phyloP scores from a whole-genome alignment of 2,888 invertebrate genomes.

The Ellobium chinense region DNA sequence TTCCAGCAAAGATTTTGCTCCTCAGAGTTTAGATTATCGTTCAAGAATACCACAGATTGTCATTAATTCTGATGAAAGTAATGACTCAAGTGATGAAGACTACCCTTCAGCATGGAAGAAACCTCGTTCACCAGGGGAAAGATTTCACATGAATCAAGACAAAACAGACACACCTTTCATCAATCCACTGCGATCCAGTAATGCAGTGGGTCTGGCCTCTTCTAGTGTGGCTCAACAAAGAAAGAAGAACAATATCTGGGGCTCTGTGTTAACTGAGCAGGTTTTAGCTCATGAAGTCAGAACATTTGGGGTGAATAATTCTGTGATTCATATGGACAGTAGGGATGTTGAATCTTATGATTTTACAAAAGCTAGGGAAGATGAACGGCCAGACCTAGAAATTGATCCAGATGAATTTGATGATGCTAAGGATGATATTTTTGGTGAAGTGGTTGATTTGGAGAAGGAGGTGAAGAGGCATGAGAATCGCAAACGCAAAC shows the following conservation, averaged over 20 bases:
- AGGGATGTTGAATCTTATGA: conserved; percentile 69
- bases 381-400: conserved; percentile 52
- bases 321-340: conserved; percentile 77
- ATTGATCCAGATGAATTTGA: conserved; percentile 37
- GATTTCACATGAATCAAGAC: not conserved
- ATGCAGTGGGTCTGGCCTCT: not conserved
- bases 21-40: conserved; percentile 8
- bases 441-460: conserved; percentile 54
- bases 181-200: conserved; percentile 44
- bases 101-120: conserved; percentile 23
- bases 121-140: conserved; percentile 15
- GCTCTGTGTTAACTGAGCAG: conserved; percentile 86
- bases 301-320: conserved; percentile 84
- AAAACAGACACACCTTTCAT: conserved; percentile 44
- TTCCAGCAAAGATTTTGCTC: not conserved
- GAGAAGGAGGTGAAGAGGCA: conserved; percentile 45
- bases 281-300: conserved; percentile 88
- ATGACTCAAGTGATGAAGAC: conserved; percentile 34
- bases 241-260: conserved; percentile 89
- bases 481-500: conserved; percentile 49
- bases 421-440: conserved; percentile 51
- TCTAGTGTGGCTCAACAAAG: conserved; percentile 22
- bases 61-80: conserved; percentile 43
- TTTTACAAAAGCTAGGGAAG: conserved; percentile 59
- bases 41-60: conserved; percentile 41